Evolutionary conservation across 2,113 vertebrate genomes (phyloP).

Genomic region (Ceuthmochares aereus): DNA sequence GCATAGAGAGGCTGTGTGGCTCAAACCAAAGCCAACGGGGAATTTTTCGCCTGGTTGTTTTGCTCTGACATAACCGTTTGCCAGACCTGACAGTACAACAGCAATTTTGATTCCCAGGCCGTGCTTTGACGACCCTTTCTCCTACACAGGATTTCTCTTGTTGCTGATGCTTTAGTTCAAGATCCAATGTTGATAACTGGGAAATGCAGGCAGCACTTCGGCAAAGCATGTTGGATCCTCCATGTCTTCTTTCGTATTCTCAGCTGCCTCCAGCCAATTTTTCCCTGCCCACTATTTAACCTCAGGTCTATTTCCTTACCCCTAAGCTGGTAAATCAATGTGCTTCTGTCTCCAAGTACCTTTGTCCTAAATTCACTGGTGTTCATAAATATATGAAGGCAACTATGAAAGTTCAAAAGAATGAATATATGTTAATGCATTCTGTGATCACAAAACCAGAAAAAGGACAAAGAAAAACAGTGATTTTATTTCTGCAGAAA

Average conservation of each 20-base stretch:
- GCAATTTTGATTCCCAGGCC: neutral
- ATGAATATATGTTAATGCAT: slow-evolving; percentile 29
- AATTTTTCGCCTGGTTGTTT: neutral
- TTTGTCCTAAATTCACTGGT: neutral
- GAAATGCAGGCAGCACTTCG: neutral
- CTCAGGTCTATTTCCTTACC: neutral
- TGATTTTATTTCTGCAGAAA: slow-evolving; percentile 26
- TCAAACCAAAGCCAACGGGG: neutral
- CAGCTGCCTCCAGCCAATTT: neutral
- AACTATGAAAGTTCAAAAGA: neutral
- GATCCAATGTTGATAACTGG: fast-evolving
- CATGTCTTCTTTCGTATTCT: neutral
- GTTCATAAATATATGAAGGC: neutral
- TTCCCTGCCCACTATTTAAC: neutral
- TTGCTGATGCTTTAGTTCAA: fast-evolving
- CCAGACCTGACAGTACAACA: neutral
- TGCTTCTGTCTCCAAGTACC: neutral
- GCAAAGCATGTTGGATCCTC: neutral
- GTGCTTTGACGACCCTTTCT: neutral
- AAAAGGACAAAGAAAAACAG: slow-evolving; percentile 19
- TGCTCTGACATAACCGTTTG: neutral
- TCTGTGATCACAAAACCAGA: neutral
- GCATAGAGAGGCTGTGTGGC: fast-evolving
- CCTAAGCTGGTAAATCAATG: neutral
- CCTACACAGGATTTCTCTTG: neutral